phyloP scores from a whole-genome alignment of 2,113 vertebrate genomes.

The Elachura formosa region DNA sequence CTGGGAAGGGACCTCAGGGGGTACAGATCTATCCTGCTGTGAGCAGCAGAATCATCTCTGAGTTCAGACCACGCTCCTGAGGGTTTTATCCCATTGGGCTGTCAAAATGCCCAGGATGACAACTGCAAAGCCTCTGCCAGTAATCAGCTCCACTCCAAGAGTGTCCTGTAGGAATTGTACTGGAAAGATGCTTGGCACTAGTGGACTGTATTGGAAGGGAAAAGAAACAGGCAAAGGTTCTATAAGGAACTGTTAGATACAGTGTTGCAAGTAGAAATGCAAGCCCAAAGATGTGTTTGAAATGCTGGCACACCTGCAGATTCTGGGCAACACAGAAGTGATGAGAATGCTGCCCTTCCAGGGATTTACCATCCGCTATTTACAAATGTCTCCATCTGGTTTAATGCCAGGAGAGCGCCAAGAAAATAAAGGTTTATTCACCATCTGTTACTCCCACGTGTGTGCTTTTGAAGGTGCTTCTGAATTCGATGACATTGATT shows the following conservation, averaged over 20 bases:
- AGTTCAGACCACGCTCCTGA: neutral
- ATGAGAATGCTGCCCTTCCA: neutral
- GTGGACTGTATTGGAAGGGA: neutral
- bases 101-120: neutral
- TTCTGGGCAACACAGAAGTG: neutral
- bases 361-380: neutral
- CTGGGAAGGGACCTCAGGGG: neutral
- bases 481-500: neutral
- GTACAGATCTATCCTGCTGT: neutral
- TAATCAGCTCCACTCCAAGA: neutral
- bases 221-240: neutral
- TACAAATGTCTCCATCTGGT: neutral
- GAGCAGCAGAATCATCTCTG: neutral
- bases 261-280: neutral
- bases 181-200: neutral
- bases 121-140: neutral
- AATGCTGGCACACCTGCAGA: neutral
- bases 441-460: neutral
- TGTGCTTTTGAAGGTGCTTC: neutral
- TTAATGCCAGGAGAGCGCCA: neutral
- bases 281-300: neutral
- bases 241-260: neutral
- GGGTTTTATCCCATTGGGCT: rapidly evolving
- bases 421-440: slow-evolving; percentile 7
- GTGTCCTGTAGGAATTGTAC: neutral